These are phyloP conservation scores for Rhipidura dahli DNA, from an alignment of 2,113 vertebrate species.

Conservation along the genomic window DNA sequence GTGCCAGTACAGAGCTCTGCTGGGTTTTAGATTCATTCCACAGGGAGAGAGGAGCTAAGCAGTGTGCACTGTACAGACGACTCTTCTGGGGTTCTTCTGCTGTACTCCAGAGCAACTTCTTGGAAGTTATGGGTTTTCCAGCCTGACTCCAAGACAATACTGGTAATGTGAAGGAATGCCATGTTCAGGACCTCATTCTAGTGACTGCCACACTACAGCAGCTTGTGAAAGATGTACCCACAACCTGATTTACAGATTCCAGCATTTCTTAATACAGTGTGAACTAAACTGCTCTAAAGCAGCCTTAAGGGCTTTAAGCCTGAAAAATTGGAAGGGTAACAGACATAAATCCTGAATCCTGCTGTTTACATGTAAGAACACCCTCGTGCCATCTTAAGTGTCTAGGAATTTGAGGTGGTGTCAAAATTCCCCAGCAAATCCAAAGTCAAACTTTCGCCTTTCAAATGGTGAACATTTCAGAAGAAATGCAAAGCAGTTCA, in stretches of 20 bases:
- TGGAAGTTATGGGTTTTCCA: not conserved
- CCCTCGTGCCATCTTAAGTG: not conserved
- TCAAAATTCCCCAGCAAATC: not conserved
- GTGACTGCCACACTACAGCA: not conserved
- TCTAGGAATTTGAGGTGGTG: not conserved
- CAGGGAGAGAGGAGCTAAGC: not conserved
- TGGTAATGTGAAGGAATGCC: not conserved
- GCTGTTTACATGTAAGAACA: not conserved
- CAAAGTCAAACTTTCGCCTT: not conserved
- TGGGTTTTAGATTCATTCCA: not conserved
- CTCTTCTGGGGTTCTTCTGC: not conserved
- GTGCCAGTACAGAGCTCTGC: not conserved
- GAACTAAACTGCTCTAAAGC: not conserved
- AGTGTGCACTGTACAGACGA: accelerated
- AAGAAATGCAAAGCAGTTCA: not conserved
- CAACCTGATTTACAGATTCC: not conserved
- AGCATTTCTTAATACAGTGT: not conserved
- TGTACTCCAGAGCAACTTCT: not conserved
- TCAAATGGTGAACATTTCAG: not conserved
- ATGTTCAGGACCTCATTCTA: not conserved
- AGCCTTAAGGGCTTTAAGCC: not conserved
- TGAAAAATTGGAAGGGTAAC: not conserved
- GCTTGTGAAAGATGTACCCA: not conserved
- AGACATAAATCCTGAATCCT: not conserved
- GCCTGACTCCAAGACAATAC: not conserved